Evolutionary conservation across 2,888 invertebrate species (phyloP), one percentile per base, ranked within the genome.

Genomic region (Monochamus alternatus): DNA sequence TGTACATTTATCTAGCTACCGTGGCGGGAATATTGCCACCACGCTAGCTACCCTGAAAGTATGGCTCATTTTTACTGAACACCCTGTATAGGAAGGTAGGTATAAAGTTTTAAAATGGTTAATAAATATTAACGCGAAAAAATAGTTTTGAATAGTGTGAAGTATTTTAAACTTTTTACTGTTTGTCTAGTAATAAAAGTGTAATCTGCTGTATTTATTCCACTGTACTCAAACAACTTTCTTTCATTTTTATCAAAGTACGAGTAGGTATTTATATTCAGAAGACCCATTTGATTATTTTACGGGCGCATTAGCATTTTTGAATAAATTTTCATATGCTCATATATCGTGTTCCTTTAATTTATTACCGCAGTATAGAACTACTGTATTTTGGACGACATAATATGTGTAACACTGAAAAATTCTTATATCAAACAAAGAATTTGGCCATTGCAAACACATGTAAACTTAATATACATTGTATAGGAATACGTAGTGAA

Each of bases 321-420:
- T 44, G 63, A 63, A 63, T 63, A 63, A 44, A 63, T 63, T 63
- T 63, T 63, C 63, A 63, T 63, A 43, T 63, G 22, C 22, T 22
- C 22, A 44, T 63, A 63, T 22, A 63, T 43, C 44, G 63, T 43
- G 32, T 22, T 43, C 14, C 38, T 43, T 44, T 63, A 63, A 63
- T 44, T 63, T 63, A 63, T 63, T 44, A 43, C 22, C 2, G 5
- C 38, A 60, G 31, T 38, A n/a, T 60, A 38, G 38, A 31, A 60
- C 31, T n/a, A 60, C 31, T 31, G 12, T 7, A 5, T n/a, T 31
- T 12, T 60, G 32, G 38, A 32, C 31, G 5, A 60, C n/a, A 31
- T 38, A 22, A 22, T 22, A 32, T 60, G 31, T 4, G 12, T n/a
- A 38, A 32, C 7, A 5, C 31, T 60, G 32, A n/a, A 60, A 38